Evolutionary conservation across 2,888 invertebrate species (phyloP), one percentile per base, ranked within the genome.

Genomic region (Cenopis cana): DNA sequence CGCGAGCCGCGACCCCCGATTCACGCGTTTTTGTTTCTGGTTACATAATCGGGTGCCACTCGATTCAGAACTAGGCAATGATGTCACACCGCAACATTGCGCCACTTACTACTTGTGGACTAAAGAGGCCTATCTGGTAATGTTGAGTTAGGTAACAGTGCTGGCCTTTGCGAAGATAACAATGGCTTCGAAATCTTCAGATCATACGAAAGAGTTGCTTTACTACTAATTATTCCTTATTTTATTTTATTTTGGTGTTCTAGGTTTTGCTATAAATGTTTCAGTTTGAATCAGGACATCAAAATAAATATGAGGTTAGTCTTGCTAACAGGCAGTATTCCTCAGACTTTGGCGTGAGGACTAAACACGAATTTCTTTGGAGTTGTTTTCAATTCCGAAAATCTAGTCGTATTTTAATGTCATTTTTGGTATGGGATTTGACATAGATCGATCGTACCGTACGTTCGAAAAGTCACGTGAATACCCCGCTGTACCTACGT

Each of bases 51-150:
- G 81, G 84, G 85, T 89, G 88, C 87, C 87, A 88, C 84, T 89
- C 85, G 66, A 71, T 60, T 71, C 71, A 59, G 67, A 93, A 91
- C 91, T 93, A 93, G 93, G 93, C 90, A 93, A 93, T 88, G 90
- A 92, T 93, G 93, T 93, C 93, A 92, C 86, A 85, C 85, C 88
- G 86, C 90, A 91, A 89, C 87, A 88, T 93, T 93, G 89, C 93
- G 92, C 91, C 93, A 93, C 89, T 87, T 88, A 82, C 81, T 75
- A 77, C 81, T 79, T 79, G 79, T 79, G 79, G 74, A 71, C 59
- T 69, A 72, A 64, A 73, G 72, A 69, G 73, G 62, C 59, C 65
- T 68, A 68, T 69, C 69, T 72, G 64, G 66, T 62, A 71, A 65
- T 69, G 59, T 69, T 73, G 14, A 55, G 57, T 68, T 69, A 79